phyloP scores from a whole-genome alignment of 1,140 invertebrate genomes.

The Mercenaria mercenaria region DNA sequence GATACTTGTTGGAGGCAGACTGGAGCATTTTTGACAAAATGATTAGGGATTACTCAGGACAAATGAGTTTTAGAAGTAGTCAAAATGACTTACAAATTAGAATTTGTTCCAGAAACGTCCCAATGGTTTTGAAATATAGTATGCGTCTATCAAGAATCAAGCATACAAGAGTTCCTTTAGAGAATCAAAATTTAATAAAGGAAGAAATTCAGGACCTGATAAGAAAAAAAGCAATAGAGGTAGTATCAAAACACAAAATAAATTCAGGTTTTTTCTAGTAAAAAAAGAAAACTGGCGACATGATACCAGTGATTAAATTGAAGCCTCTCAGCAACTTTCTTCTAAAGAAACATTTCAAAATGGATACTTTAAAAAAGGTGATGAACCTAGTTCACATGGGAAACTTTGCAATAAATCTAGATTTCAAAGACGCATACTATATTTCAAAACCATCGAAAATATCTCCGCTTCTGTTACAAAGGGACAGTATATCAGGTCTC shows the following conservation, averaged over 20 bases:
- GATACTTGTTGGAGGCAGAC: constrained; percentile 34
- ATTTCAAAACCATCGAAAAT: neutral
- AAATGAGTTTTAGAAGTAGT: no score
- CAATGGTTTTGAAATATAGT: no score
- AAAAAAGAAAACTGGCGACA: constrained; percentile 44
- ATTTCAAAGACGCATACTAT: constrained; percentile 32
- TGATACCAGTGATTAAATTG: constrained; percentile 26
- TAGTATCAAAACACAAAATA: neutral
- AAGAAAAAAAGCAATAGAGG: constrained; percentile 24
- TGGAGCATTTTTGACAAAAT: constrained; percentile 27
- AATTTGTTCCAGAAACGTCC: constrained; percentile 11
- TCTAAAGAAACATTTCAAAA: neutral
- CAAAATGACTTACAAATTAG: neutral
- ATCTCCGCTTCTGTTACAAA: neutral
- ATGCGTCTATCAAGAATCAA: constrained; percentile 16
- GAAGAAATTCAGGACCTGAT: neutral
- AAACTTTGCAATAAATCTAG: neutral
- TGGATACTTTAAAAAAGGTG: neutral
- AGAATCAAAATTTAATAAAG: neutral
- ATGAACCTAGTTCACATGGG: neutral
- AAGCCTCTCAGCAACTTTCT: neutral
- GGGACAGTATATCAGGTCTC: neutral
- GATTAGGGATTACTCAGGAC: constrained; percentile 38
- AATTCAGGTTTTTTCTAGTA: constrained; percentile 26
- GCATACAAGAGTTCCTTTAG: neutral